Conservation (phyloP, 2,888 invertebrate species). For the Eristalis tenax region DNA sequence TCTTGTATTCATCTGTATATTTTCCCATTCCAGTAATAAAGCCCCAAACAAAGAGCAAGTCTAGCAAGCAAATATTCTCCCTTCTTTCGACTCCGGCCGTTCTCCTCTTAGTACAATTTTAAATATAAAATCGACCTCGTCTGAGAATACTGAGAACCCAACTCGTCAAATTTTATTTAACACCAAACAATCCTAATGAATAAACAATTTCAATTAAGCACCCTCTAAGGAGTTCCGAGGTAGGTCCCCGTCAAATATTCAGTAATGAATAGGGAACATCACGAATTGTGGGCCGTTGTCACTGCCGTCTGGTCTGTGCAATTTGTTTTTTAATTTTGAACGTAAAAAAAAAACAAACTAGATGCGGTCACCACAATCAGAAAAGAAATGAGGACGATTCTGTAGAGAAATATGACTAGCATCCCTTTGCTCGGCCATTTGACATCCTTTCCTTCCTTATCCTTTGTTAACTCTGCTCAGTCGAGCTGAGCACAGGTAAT, state of each 20-base stretch:
- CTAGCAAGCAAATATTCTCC: no score
- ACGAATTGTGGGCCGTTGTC: background rate
- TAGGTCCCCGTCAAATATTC: background rate
- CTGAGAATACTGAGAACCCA: background rate
- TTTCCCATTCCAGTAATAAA: no score
- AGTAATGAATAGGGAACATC: background rate
- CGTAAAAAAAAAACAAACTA: no score
- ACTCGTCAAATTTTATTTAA: background rate
- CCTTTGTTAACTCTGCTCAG: background rate
- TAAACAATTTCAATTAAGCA: background rate
- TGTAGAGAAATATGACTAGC: background rate
- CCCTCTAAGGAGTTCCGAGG: background rate
- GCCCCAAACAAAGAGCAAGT: no score
- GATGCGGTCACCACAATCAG: background rate
- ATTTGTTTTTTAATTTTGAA: no score
- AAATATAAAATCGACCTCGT: background rate
- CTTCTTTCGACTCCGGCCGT: no score
- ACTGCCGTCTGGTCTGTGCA: background rate
- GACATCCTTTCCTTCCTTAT: conserved; percentile 9
- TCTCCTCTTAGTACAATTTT: no score
- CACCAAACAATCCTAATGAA: background rate
- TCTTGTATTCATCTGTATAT: no score
- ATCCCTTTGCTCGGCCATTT: background rate
- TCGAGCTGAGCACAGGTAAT: conserved; percentile 14
- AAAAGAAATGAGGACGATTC: background rate